These are phyloP conservation scores for Acrossocheilus fasciatus DNA, from an alignment of 2,797 vertebrate species.

Conservation along the genomic window DNA sequence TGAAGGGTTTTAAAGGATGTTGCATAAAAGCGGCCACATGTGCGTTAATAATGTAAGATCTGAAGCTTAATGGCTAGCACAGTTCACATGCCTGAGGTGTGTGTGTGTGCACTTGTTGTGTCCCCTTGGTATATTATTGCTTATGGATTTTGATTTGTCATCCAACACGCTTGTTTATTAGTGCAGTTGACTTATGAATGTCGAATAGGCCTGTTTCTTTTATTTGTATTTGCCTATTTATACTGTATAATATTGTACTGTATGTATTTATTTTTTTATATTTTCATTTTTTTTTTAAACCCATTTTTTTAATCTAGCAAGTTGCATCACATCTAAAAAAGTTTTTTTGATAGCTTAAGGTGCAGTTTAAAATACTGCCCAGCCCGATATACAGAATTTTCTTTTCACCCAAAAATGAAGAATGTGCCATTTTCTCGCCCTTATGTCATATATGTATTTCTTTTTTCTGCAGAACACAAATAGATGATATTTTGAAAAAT, in stretches of 20 bases:
- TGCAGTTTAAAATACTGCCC: not conserved
- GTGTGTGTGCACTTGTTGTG: not conserved
- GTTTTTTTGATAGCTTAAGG: not conserved
- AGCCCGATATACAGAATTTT: not conserved
- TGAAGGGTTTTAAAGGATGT: constrained; percentile 7
- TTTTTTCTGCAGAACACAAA: not conserved
- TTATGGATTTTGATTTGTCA: constrained; percentile 1
- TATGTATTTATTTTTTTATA: not conserved
- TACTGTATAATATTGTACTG: not conserved
- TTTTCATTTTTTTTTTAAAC: not conserved
- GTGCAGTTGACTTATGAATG: not conserved
- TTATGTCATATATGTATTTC: not conserved
- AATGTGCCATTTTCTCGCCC: not conserved
- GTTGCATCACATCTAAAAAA: not conserved
- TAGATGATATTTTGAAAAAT: not conserved
- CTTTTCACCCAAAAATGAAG: not conserved
- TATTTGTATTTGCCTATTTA: not conserved
- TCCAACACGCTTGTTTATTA: not conserved
- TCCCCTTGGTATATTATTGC: not conserved
- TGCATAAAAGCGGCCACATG: not conserved
- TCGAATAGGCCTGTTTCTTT: not conserved
- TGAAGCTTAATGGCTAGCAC: not conserved
- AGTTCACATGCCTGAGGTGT: constrained; percentile 18
- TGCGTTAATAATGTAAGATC: constrained; percentile 27
- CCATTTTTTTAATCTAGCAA: not conserved